phyloP scores from a whole-genome alignment of 53 echinoderm and acorn worm species.

The Echinarachnius parma region DNA sequence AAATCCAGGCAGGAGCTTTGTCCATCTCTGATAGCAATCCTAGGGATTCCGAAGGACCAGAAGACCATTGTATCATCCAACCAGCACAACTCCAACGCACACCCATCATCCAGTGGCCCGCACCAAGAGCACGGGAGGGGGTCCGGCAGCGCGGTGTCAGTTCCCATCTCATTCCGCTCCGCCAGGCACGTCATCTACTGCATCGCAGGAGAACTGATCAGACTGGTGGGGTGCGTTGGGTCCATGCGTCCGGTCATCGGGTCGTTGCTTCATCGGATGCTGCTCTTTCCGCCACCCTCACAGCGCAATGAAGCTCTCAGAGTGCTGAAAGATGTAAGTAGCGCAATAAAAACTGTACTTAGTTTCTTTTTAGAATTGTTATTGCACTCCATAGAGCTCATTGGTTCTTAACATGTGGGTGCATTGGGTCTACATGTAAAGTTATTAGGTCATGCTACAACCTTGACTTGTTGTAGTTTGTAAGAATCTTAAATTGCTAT shows the following conservation, averaged over 20 bases:
- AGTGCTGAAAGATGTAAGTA: constrained; percentile 84
- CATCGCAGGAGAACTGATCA: constrained; percentile 79
- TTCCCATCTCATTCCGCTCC: constrained; percentile 61
- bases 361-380: neutral
- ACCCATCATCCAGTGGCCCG: constrained; percentile 26
- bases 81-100: constrained; percentile 33
- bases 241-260: constrained; percentile 90
- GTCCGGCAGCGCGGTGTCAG: constrained; percentile 74
- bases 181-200: constrained; percentile 81
- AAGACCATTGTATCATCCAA: constrained; percentile 76
- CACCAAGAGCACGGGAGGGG: constrained; percentile 85
- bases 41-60: constrained; percentile 91
- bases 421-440: no score
- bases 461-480: no score
- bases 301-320: constrained; percentile 94
- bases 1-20: constrained; percentile 88
- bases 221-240: constrained; percentile 83
- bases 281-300: constrained; percentile 91
- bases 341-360: neutral
- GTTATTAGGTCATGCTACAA: no score
- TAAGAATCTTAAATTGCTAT: no score
- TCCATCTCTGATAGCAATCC: constrained; percentile 89
- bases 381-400: no score
- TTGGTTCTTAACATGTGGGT: no score
- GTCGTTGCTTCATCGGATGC: constrained; percentile 84